Evolutionary conservation across 1,140 invertebrate species (phyloP).

Genomic region (Brachionus sp.): DNA sequence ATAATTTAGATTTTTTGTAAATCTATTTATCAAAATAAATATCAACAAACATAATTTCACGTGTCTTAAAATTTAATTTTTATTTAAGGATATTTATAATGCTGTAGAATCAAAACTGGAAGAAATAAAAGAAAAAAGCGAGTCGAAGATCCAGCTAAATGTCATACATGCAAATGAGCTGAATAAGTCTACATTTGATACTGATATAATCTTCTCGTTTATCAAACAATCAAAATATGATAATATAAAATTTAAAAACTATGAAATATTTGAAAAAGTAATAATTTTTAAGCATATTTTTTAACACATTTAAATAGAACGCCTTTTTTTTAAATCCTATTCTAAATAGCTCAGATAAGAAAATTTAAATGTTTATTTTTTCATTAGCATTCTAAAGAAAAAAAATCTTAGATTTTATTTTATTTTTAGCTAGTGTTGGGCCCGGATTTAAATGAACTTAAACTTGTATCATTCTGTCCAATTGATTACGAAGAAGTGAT

Average conservation of each 20-base stretch:
- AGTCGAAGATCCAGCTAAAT: neutral
- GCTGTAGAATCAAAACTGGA: neutral
- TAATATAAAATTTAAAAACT: neutral
- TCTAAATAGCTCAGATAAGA: neutral
- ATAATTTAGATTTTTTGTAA: neutral
- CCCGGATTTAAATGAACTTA: neutral
- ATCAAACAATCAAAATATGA: neutral
- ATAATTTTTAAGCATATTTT: neutral
- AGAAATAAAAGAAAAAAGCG: neutral
- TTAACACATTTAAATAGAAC: neutral
- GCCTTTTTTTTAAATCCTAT: neutral
- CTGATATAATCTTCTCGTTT: neutral
- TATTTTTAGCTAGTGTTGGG: neutral
- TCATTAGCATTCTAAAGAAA: too few relatives aligned
- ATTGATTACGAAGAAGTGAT: neutral
- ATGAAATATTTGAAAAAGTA: neutral
- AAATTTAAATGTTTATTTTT: too few relatives aligned
- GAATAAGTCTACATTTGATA: neutral
- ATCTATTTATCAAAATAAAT: neutral
- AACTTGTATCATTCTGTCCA: slow-evolving; percentile 9
- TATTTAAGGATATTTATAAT: neutral
- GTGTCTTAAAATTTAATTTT: neutral
- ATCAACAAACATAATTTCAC: neutral
- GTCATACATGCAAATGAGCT: neutral
- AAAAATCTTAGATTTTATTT: neutral